A percentile compares a stretch with the other conserved stretches of the same genome.
These are phyloP conservation scores for Drosophila sechellia DNA, from an alignment of 1,140 invertebrate species.

Conservation along the genomic window DNA sequence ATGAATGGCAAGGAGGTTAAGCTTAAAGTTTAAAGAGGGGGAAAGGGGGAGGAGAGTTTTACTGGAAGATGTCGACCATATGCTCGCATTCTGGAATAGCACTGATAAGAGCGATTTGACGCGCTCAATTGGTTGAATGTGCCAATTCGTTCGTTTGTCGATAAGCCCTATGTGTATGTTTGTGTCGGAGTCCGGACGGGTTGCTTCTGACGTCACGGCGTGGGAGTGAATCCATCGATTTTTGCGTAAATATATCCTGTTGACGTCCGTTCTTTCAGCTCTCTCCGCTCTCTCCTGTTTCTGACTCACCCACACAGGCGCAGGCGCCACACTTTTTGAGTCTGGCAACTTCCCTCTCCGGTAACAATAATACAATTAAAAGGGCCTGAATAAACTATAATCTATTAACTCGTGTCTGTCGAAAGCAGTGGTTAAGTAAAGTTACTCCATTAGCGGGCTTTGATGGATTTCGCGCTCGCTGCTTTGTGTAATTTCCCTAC, in stretches of 20 bases:
- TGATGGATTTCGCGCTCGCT: conserved; percentile 27
- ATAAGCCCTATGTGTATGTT: conserved; percentile 5
- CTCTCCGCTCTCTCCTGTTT: not conserved
- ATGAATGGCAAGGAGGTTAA: no score
- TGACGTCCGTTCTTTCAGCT: conserved; percentile 20
- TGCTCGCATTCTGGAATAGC: not conserved
- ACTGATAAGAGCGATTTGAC: conserved; percentile 25
- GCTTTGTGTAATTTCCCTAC: conserved; percentile 72
- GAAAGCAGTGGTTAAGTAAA: conserved; percentile 15
- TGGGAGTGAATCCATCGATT: conserved; percentile 34
- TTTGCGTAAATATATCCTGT: conserved; percentile 38
- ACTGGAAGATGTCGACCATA: conserved; percentile 12
- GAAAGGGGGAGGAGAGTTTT: not conserved
- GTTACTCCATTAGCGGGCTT: conserved; percentile 18
- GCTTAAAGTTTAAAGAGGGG: no score
- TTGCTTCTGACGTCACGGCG: conserved; percentile 28
- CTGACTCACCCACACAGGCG: conserved; percentile 7
- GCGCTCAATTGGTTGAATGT: conserved; percentile 11
- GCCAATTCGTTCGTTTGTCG: conserved; percentile 27
- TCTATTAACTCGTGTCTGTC: conserved; percentile 16
- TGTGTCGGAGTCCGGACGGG: not conserved
- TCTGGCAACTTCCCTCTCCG: conserved; percentile 28
- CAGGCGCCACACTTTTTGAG: conserved; percentile 38
- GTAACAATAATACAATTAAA: conserved; percentile 25
- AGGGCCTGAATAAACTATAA: conserved; percentile 25